A percentile compares a stretch with the other conserved stretches of the same genome.
Conservation (phyloP, 2,113 vertebrate species). For the Odontophorus gujanensis region DNA sequence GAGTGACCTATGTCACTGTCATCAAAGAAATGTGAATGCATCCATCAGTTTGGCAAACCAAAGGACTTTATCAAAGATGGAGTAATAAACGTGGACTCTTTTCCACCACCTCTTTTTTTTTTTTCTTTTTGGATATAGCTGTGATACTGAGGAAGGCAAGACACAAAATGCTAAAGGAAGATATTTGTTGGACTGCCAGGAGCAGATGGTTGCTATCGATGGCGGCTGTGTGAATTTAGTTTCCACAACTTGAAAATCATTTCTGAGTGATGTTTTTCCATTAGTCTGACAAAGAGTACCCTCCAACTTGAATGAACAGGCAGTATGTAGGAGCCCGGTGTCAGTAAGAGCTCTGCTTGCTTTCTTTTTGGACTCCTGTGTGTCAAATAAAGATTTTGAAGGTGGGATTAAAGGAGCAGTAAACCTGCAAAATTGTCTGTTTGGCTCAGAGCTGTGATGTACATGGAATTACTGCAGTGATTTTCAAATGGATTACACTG, state of each 20-base stretch:
- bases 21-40: neutral
- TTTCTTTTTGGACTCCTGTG: neutral
- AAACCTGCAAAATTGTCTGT: neutral
- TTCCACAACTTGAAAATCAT: neutral
- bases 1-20: fast-evolving
- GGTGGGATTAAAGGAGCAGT: neutral
- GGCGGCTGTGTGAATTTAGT: neutral
- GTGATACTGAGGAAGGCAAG: neutral
- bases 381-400: neutral
- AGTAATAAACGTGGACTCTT: neutral
- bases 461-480: neutral
- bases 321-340: neutral
- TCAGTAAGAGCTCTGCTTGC: neutral
- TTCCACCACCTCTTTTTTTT: neutral
- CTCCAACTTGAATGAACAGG: neutral
- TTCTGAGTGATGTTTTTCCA: neutral
- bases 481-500: neutral
- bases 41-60: neutral
- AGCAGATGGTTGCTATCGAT: neutral
- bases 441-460: neutral
- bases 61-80: neutral
- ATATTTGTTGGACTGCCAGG: neutral
- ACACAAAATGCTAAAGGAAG: neutral
- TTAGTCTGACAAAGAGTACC: neutral
- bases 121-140: neutral